Conservation (phyloP, 2,888 invertebrate species). For the Trypoxylon attenuatum region DNA sequence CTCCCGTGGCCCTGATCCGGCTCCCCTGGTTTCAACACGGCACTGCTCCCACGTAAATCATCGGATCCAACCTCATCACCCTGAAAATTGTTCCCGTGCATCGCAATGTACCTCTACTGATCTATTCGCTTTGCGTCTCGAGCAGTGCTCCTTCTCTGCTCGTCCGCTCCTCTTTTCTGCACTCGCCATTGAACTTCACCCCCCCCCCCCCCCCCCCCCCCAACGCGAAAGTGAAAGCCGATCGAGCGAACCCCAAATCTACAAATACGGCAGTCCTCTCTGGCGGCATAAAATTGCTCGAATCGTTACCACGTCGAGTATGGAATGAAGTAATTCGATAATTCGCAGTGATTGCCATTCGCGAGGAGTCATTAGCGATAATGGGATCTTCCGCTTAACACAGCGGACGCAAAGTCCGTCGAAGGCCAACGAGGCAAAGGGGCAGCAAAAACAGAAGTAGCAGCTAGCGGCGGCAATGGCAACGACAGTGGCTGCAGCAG, state of each 20-base stretch:
- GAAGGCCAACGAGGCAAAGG: neutral
- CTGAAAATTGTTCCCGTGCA: slow-evolving; percentile 2
- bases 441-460: slow-evolving; percentile 5
- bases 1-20: slow-evolving; percentile 27
- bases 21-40: slow-evolving; percentile 7
- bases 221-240: no score
- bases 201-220: no score
- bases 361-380: slow-evolving; percentile 1
- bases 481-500: slow-evolving; percentile 18
- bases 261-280: no score
- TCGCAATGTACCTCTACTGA: no score
- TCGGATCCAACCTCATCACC: neutral
- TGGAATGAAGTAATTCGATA: slow-evolving; percentile 7
- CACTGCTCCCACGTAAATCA: slow-evolving; percentile 20
- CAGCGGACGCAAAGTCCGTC: no score
- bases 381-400: slow-evolving; percentile 7
- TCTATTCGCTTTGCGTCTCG: neutral
- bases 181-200: no score
- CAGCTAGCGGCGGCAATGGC: neutral
- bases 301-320: no score
- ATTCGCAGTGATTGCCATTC: no score
- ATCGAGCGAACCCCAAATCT: no score
- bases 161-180: no score
- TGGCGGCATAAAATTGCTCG: no score
- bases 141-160: neutral